Evolutionary conservation across 2,888 invertebrate species (phyloP).

Genomic region (Bombylius discolor): DNA sequence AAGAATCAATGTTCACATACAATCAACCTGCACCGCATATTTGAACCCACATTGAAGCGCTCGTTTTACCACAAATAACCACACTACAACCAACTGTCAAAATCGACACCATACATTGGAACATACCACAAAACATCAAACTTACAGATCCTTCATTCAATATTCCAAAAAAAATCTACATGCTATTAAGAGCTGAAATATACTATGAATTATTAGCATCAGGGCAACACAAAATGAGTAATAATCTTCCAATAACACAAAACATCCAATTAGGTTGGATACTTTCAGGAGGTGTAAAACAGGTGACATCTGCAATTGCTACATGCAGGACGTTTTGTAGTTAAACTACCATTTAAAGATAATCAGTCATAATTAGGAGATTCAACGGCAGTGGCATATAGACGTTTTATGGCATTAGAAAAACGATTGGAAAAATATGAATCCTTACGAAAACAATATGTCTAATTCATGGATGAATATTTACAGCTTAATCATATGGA

Average conservation of each 20-base stretch:
- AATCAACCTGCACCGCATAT: slow-evolving; percentile 1
- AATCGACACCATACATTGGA: slow-evolving; percentile 6
- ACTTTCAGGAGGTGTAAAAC: neutral
- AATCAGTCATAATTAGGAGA: neutral
- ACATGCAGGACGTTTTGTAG: neutral
- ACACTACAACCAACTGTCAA: slow-evolving; percentile 13
- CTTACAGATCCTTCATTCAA: slow-evolving; percentile 14
- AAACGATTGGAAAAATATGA: neutral
- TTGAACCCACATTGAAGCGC: slow-evolving; percentile 8
- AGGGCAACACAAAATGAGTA: neutral
- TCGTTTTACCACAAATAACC: slow-evolving; percentile 13
- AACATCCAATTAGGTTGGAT: neutral
- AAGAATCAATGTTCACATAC: neutral
- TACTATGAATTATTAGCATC: neutral
- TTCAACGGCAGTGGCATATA: neutral
- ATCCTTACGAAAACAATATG: neutral
- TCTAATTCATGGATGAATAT: neutral
- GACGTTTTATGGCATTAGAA: neutral
- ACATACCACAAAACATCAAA: slow-evolving; percentile 11
- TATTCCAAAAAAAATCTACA: slow-evolving; percentile 11
- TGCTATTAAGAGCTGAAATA: slow-evolving; percentile 14
- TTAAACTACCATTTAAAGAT: neutral
- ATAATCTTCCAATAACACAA: neutral
- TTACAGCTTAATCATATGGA: neutral
- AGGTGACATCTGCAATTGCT: neutral